phyloP scores from a whole-genome alignment of 1,140 invertebrate species.

The Artemia franciscana region DNA sequence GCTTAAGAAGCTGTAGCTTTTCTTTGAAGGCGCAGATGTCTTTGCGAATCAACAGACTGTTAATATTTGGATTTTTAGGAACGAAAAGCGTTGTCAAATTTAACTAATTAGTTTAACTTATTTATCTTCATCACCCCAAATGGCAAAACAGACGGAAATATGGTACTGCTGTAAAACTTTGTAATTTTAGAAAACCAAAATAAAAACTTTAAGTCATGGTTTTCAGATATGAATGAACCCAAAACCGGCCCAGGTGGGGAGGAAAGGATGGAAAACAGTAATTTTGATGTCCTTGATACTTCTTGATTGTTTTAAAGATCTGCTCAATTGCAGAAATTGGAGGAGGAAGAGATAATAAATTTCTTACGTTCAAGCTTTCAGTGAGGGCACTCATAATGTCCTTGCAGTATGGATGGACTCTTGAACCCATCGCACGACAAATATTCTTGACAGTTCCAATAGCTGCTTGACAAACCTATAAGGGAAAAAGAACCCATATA shows the following conservation, averaged over 20 bases:
- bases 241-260: background rate
- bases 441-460: constrained; percentile 86
- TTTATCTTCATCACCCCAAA: no score
- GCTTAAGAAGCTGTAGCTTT: no score
- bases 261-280: background rate
- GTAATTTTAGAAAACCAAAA: no score
- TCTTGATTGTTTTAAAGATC: background rate
- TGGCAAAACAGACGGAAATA: no score
- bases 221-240: no score
- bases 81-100: no score
- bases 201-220: no score
- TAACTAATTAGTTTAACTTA: no score
- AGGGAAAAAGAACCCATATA: constrained; percentile 7
- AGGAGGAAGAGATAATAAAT: constrained; percentile 1
- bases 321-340: background rate
- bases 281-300: background rate
- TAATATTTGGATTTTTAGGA: no score
- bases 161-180: no score
- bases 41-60: no score
- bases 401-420: constrained; percentile 75
- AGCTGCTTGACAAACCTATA: constrained; percentile 60
- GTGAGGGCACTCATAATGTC: constrained; percentile 77
- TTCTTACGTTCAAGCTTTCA: constrained; percentile 53
- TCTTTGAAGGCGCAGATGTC: no score
- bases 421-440: constrained; percentile 58